Percentiles rank a stretch among this genome's conserved stretches.
Evolutionary conservation across 2,888 invertebrate species (phyloP).

Genomic region (Drosophila helvetica): DNA sequence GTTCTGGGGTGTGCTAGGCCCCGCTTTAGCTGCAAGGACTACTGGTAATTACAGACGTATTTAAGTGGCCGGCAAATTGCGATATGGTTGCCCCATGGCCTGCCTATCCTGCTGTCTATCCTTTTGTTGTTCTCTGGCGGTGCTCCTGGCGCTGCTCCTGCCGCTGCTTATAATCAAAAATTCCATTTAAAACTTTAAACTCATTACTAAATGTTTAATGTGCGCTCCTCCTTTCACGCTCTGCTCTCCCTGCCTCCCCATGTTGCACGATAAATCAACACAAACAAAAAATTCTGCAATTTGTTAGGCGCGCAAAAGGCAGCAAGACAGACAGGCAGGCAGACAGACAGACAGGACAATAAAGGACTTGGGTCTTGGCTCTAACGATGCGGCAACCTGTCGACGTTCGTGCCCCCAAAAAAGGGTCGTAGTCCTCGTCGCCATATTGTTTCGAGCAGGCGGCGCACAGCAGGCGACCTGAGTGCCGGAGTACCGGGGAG

Average conservation of each 20-base stretch:
- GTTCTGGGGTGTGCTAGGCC: not conserved
- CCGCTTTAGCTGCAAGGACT: constrained; percentile 9
- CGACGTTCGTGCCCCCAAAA: constrained; percentile 71
- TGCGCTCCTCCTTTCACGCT: constrained; percentile 58
- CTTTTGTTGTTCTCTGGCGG: constrained; percentile 14
- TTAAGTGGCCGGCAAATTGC: constrained; percentile 56
- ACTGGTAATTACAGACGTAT: constrained; percentile 55
- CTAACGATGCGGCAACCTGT: constrained; percentile 77
- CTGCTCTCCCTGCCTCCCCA: too few species aligned
- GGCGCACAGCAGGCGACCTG: constrained; percentile 63
- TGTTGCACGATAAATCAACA: constrained; percentile 69
- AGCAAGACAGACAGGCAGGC: constrained; percentile 19
- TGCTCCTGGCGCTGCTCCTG: not conserved
- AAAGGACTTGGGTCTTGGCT: constrained; percentile 40
- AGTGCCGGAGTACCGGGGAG: constrained; percentile 2
- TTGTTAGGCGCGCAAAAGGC: constrained; percentile 65
- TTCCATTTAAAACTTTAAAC: constrained; percentile 78
- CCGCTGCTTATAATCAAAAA: constrained; percentile 63
- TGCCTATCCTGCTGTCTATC: not conserved
- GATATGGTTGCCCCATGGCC: constrained; percentile 12
- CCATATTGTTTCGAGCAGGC: constrained; percentile 74
- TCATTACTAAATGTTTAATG: constrained; percentile 78
- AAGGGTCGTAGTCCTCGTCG: constrained; percentile 65
- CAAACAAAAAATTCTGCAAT: constrained; percentile 64
- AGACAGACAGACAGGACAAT: constrained; percentile 37